Conservation (phyloP, 2,113 vertebrate species). For the Antechinus flavipes region DNA sequence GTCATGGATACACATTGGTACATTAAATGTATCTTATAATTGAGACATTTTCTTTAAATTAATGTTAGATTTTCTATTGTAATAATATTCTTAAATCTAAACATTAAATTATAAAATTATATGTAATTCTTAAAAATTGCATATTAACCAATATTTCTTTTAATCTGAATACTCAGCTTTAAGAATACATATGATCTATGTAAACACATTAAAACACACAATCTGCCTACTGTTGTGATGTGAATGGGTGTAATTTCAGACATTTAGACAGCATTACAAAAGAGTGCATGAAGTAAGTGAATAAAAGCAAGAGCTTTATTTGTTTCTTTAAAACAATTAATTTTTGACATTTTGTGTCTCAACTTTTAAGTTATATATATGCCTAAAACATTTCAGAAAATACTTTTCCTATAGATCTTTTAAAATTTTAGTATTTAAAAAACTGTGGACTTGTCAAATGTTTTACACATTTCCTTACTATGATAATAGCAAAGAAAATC, state of each 20-base stretch:
- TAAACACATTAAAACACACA: constrained; percentile 86
- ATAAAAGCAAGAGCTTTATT: background rate
- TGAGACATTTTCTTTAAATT: background rate
- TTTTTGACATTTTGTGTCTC: background rate
- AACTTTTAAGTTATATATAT: background rate
- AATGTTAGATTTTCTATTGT: constrained; percentile 32
- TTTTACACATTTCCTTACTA: background rate
- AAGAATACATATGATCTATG: constrained; percentile 86
- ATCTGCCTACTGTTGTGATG: constrained; percentile 77
- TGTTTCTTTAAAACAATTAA: background rate
- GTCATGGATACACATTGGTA: background rate
- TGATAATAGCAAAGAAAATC: background rate
- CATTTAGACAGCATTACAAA: constrained; percentile 83
- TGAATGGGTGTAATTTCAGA: constrained; percentile 85
- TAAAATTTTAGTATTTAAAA: background rate
- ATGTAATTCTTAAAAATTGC: background rate
- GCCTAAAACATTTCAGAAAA: background rate
- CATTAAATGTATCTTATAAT: background rate
- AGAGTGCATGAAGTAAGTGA: constrained; percentile 76
- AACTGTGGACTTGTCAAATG: background rate
- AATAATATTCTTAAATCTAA: background rate
- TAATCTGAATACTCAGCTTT: constrained; percentile 80
- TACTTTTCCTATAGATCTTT: background rate
- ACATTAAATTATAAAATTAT: background rate
- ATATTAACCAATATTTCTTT: constrained; percentile 64